Conservation (phyloP, 2,797 vertebrate species). For the Tapera naevia region DNA sequence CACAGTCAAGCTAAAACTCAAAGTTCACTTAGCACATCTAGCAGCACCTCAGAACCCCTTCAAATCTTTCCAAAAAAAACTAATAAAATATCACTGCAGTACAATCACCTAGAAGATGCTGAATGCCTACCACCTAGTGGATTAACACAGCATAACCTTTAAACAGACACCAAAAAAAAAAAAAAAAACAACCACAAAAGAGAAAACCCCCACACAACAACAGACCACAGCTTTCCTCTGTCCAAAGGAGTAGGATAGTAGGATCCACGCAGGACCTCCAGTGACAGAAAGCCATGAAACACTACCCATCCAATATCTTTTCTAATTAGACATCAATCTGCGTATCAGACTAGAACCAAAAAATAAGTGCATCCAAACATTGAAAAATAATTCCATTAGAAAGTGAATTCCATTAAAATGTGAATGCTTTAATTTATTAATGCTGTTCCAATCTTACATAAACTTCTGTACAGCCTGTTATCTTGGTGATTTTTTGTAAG, state of each 20-base stretch:
- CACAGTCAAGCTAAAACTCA: neutral
- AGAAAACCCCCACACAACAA: neutral
- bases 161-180: neutral
- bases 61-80: neutral
- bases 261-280: neutral
- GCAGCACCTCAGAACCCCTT: neutral
- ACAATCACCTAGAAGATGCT: neutral
- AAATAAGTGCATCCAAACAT: neutral
- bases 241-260: neutral
- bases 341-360: neutral
- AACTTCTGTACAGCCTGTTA: neutral
- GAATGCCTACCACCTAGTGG: slow-evolving; percentile 64
- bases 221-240: neutral
- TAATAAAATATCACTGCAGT: neutral
- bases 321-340: neutral
- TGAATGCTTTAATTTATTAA: neutral
- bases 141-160: neutral
- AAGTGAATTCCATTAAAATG: neutral
- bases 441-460: neutral
- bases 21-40: neutral
- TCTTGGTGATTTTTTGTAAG: neutral
- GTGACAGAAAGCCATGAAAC: neutral
- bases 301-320: neutral
- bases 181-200: neutral
- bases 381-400: neutral